Percentiles rank a stretch among this genome's conserved stretches.
Conservation (phyloP, 2,797 vertebrate genomes). For the Tachyglossus aculeatus region DNA sequence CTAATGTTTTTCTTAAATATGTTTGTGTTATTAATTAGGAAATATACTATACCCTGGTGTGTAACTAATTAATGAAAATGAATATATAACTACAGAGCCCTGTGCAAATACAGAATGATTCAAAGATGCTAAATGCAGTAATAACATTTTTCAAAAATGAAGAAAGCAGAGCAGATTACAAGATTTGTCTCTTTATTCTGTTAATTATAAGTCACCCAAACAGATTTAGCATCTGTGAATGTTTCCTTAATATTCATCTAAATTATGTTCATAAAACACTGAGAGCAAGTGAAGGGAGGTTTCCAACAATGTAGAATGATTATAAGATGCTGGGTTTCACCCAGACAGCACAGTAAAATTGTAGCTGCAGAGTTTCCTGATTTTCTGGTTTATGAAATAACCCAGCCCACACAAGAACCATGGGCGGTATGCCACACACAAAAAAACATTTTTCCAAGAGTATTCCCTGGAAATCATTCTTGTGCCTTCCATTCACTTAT, state of each 20-base stretch:
- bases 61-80: neutral
- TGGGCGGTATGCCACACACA: too few species aligned
- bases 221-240: neutral
- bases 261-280: constrained; percentile 11
- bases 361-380: too few species aligned
- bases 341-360: too few species aligned
- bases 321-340: too few species aligned
- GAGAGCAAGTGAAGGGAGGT: too few species aligned
- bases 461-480: too few species aligned
- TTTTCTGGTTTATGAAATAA: too few species aligned
- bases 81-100: neutral
- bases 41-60: neutral
- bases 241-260: neutral
- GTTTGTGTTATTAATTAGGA: neutral
- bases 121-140: constrained; percentile 9
- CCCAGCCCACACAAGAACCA: too few species aligned
- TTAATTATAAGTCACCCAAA: neutral
- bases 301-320: too few species aligned
- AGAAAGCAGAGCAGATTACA: neutral
- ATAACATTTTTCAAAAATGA: neutral
- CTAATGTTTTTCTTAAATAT: neutral
- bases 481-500: too few species aligned
- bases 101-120: neutral
- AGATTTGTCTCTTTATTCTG: neutral
- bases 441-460: too few species aligned